Conservation (phyloP, 2,888 invertebrate species). For the Crioceris asparagi region DNA sequence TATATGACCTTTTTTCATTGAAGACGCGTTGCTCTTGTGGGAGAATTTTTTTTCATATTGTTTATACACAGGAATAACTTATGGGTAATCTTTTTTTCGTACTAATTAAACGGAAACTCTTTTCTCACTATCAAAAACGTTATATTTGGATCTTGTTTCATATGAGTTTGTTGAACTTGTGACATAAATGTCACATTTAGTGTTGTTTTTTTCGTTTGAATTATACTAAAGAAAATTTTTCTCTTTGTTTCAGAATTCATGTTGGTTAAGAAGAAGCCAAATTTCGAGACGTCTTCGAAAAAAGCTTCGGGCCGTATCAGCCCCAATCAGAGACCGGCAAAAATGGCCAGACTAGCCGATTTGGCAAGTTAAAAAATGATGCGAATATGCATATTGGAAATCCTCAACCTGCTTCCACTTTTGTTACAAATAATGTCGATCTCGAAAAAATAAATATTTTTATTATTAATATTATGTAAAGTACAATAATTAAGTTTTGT, state of each 20-base stretch:
- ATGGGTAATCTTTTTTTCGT: too few relatives aligned
- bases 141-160: too few relatives aligned
- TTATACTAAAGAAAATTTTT: too few relatives aligned
- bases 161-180: too few relatives aligned
- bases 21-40: too few relatives aligned
- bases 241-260: slow-evolving; percentile 51
- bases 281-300: slow-evolving; percentile 37
- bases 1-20: too few relatives aligned
- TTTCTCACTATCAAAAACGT: too few relatives aligned
- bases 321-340: slow-evolving; percentile 37
- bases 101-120: too few relatives aligned
- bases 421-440: slow-evolving; percentile 28
- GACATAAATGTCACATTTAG: too few relatives aligned
- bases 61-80: too few relatives aligned
- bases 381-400: background rate
- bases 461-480: slow-evolving; percentile 24
- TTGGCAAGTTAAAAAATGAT: slow-evolving; percentile 12
- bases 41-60: too few relatives aligned
- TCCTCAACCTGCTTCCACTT: slow-evolving; percentile 23
- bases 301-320: background rate
- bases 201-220: too few relatives aligned
- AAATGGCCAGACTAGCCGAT: slow-evolving; percentile 37
- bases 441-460: slow-evolving; percentile 26
- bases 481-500: slow-evolving; percentile 29
- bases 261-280: slow-evolving; percentile 51